Base-by-base conservation (phyloP, 2,888 invertebrate genomes). In the Pogonocherus hispidulus region DNA sequence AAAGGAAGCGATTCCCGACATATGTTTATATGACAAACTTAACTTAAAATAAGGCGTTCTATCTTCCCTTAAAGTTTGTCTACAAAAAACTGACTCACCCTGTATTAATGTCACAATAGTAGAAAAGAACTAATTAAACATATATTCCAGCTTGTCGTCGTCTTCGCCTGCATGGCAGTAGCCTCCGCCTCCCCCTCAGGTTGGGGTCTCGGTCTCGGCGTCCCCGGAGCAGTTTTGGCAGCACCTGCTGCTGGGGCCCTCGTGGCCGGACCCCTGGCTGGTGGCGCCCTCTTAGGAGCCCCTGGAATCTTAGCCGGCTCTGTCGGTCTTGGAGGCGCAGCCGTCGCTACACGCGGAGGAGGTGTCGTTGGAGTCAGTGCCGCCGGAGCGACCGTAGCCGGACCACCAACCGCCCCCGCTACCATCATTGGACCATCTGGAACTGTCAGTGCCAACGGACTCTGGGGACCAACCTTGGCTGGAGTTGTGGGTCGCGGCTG, bases 361-460 rank as follows among this genome's bases (percentile, higher is more conserved):
- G 73, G 73, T 44, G 52, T 72, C 37, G 70, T 79, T 11, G 64
- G 70, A 47, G 79, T 75, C 18, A 77, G 73, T 49, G 81, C 77
- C 18, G 80, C 78, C 54, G 80, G 79, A 32, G 79, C 78, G 3
- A 67, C 76, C 5, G 77, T 81, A n/a, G 70, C 67, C 18, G 81
- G 82, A 47, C 81, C 81, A 4, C 74, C 69, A 56, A 79, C 81
- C 51, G 81, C 79, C 14, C 81, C 81, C 18, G 81, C 76, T 44
- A 74, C 77, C 54, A 81, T 82, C 62, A 69, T 78, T 9, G 82
- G 82, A 56, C 81, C 81, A 32, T 70, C 81, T 51, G 82, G 82
- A 56, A 75, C 77, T 60, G 73, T 81, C 44, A 76, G 72, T 19
- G 79, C 87, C 82, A 71, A 85, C 76, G 74, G 86, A 81, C 35